phyloP scores from a whole-genome alignment of 1,140 invertebrate genomes.

The Drosophila lini region DNA sequence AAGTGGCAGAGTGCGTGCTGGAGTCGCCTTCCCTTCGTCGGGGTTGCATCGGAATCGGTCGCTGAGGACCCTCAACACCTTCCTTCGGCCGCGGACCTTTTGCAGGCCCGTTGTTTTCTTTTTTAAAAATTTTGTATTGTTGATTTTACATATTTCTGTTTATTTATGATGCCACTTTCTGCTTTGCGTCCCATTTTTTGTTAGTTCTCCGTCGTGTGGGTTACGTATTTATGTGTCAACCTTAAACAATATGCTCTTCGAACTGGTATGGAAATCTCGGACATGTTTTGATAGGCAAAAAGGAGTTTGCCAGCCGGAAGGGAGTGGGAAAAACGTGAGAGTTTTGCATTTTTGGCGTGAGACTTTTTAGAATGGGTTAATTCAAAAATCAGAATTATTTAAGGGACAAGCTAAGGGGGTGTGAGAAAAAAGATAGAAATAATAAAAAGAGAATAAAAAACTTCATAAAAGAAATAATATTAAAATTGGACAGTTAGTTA shows the following conservation, averaged over 20 bases:
- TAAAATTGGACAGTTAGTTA: no score
- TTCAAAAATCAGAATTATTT: slow-evolving; percentile 15
- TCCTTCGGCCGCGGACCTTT: slow-evolving; percentile 23
- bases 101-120: slow-evolving; percentile 60
- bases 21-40: slow-evolving; percentile 32
- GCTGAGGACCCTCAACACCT: slow-evolving; percentile 12
- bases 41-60: slow-evolving; percentile 45
- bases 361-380: slow-evolving; percentile 47
- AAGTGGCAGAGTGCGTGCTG: slow-evolving; percentile 59
- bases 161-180: slow-evolving; percentile 53
- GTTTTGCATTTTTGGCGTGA: slow-evolving; percentile 47
- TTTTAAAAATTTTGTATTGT: slow-evolving; percentile 71
- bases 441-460: no score
- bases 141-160: slow-evolving; percentile 80
- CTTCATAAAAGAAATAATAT: no score
- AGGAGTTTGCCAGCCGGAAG: slow-evolving; percentile 22
- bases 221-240: slow-evolving; percentile 39
- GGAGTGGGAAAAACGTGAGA: slow-evolving; percentile 49
- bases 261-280: slow-evolving; percentile 68
- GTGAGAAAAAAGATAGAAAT: neutral
- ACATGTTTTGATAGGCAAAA: slow-evolving; percentile 74
- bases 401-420: neutral
- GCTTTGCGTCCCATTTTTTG: slow-evolving; percentile 36
- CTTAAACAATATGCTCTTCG: slow-evolving; percentile 64
- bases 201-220: slow-evolving; percentile 19